Conservation (phyloP, 2,888 invertebrate genomes). For the Andrena fulva region DNA sequence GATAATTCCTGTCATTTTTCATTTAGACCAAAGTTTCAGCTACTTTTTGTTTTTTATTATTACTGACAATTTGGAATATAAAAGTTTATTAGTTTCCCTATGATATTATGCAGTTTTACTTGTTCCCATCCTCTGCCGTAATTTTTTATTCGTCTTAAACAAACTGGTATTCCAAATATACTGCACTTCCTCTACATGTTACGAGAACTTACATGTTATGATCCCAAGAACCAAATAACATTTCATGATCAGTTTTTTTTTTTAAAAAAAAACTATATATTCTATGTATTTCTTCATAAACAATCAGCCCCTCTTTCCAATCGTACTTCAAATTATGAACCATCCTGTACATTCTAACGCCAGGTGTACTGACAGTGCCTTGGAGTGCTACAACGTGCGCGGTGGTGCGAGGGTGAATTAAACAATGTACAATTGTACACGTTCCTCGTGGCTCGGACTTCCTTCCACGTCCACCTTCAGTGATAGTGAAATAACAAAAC, state of each 20-base stretch:
- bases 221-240: too few relatives aligned
- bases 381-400: conserved; percentile 32
- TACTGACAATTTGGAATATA: too few relatives aligned
- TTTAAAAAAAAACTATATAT: not conserved
- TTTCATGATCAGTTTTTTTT: not conserved
- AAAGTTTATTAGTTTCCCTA: too few relatives aligned
- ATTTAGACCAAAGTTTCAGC: too few relatives aligned
- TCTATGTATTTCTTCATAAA: not conserved
- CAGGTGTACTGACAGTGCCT: conserved; percentile 17
- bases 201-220: too few relatives aligned
- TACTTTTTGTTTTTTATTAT: too few relatives aligned
- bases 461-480: not conserved
- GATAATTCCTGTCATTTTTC: too few relatives aligned
- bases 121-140: too few relatives aligned
- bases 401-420: conserved; percentile 27
- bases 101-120: too few relatives aligned
- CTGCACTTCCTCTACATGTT: too few relatives aligned
- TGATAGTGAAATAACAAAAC: conserved; percentile 1
- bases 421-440: conserved; percentile 22
- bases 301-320: not conserved
- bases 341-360: not conserved
- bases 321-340: not conserved
- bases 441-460: not conserved
- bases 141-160: too few relatives aligned
- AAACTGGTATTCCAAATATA: too few relatives aligned